Conservation (phyloP, 1,140 invertebrate genomes). For the Tyrophagus putrescentiae region DNA sequence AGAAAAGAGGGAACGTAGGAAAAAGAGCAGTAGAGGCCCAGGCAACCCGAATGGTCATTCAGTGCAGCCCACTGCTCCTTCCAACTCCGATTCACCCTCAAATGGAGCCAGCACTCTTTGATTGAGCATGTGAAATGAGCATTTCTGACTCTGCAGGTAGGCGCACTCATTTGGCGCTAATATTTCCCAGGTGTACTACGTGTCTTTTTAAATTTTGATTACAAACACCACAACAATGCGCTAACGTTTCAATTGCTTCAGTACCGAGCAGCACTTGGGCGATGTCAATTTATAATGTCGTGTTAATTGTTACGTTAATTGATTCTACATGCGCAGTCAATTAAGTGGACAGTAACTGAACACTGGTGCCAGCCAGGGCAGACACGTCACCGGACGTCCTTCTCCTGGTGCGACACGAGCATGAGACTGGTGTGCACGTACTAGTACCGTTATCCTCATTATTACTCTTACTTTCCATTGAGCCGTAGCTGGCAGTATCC, state of each 20-base stretch:
- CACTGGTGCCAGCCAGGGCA: neutral
- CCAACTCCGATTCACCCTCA: neutral
- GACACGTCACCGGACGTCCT: too few relatives aligned
- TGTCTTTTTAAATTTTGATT: conserved; percentile 18
- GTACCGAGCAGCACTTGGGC: neutral
- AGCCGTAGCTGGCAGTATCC: too few relatives aligned
- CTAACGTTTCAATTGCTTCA: neutral
- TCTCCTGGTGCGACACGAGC: too few relatives aligned
- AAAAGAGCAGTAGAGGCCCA: too few relatives aligned
- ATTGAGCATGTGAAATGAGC: conserved; percentile 11
- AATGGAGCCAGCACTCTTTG: neutral
- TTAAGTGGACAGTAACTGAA: neutral
- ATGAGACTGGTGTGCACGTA: too few relatives aligned
- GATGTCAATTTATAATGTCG: conserved; percentile 6
- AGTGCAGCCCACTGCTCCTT: neutral
- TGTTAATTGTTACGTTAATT: conserved; percentile 15
- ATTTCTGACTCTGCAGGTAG: neutral
- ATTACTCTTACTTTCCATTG: too few relatives aligned
- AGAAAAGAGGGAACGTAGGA: too few relatives aligned
- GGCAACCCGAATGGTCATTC: neutral
- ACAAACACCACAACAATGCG: neutral
- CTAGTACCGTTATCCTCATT: too few relatives aligned
- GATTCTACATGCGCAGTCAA: conserved; percentile 8
- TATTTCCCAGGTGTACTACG: conserved; percentile 15
- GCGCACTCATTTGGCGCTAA: conserved; percentile 1